phyloP scores from a whole-genome alignment of 2,797 vertebrate species.

The Phoxinus dragarum region DNA sequence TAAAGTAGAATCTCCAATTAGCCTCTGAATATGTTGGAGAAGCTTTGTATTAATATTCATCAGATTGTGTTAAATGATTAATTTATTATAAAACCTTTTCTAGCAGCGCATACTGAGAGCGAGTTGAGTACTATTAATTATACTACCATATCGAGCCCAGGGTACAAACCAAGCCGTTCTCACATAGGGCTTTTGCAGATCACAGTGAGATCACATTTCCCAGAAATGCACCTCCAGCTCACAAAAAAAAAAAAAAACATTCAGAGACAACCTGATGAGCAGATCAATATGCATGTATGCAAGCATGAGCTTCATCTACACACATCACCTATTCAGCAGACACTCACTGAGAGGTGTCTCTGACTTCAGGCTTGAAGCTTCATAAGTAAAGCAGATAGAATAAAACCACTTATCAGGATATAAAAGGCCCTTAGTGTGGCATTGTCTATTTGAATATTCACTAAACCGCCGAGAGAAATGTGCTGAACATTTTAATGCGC shows the following conservation, averaged over 20 bases:
- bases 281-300: conserved; percentile 34
- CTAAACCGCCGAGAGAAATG: conserved; percentile 18
- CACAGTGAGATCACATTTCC: conserved; percentile 69
- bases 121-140: conserved; percentile 74
- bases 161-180: conserved; percentile 68
- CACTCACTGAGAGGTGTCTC: neutral
- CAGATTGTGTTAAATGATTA: conserved; percentile 74
- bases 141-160: conserved; percentile 75
- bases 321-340: conserved; percentile 23
- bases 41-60: conserved; percentile 74
- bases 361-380: conserved; percentile 22
- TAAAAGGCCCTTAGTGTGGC: conserved; percentile 16
- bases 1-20: conserved; percentile 67
- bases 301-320: conserved; percentile 26
- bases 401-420: conserved; percentile 15
- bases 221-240: conserved; percentile 20
- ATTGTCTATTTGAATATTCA: conserved; percentile 30
- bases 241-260: neutral
- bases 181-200: conserved; percentile 52
- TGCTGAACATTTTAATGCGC: conserved; percentile 10
- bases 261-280: conserved; percentile 8
- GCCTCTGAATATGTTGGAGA: conserved; percentile 71
- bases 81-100: conserved; percentile 74
- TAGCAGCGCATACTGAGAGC: conserved; percentile 67
- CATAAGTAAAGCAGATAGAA: conserved; percentile 26